Conservation (phyloP, 2,888 invertebrate species). For the Anticlea derivata region DNA sequence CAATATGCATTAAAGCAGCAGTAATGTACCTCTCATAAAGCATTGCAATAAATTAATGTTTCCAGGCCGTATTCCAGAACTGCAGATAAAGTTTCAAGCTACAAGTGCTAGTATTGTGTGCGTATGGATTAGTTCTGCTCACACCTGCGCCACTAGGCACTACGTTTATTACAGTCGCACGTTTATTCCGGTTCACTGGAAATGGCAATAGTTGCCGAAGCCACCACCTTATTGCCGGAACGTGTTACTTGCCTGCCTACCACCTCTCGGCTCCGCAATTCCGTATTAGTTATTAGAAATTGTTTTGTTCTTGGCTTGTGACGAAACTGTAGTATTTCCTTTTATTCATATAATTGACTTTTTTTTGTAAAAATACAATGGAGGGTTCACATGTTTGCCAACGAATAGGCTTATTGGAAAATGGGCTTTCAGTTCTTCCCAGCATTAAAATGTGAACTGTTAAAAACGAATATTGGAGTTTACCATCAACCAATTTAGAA, state of each 20-base stretch:
- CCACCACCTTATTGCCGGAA: slow-evolving; percentile 55
- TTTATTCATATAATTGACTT: slow-evolving; percentile 25
- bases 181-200: slow-evolving; percentile 71
- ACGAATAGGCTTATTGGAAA: slow-evolving; percentile 12
- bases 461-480: slow-evolving; percentile 19
- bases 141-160: slow-evolving; percentile 37
- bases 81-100: slow-evolving; percentile 28
- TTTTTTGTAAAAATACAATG: slow-evolving; percentile 19
- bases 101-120: slow-evolving; percentile 27
- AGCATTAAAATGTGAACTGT: slow-evolving; percentile 15
- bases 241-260: slow-evolving; percentile 45
- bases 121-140: slow-evolving; percentile 34
- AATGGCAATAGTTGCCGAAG: slow-evolving; percentile 55
- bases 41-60: slow-evolving; percentile 20
- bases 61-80: slow-evolving; percentile 29
- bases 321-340: slow-evolving; percentile 36
- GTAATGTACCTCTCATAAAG: background rate
- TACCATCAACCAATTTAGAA: slow-evolving; percentile 16
- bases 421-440: slow-evolving; percentile 3
- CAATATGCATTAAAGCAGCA: too few species aligned
- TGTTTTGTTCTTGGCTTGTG: slow-evolving; percentile 32
- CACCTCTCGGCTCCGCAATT: slow-evolving; percentile 31
- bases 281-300: slow-evolving; percentile 38
- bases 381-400: slow-evolving; percentile 12
- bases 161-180: slow-evolving; percentile 48